Percentiles rank a stretch among this genome's conserved stretches.
Conservation (phyloP, 2,797 vertebrate species). For the Picus viridis region DNA sequence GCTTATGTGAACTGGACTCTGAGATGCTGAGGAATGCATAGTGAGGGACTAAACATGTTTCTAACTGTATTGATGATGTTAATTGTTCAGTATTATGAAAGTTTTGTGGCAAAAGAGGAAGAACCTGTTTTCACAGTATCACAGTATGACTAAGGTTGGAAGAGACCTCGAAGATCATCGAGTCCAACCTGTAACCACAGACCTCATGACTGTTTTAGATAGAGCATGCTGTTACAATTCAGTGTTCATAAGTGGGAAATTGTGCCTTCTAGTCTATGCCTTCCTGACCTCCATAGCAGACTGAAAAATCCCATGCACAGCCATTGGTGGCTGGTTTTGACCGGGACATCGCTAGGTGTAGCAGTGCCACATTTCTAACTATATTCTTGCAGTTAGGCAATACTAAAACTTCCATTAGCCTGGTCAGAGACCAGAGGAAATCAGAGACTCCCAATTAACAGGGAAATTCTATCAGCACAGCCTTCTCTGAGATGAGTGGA, state of each 20-base stretch:
- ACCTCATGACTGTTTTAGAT: background rate
- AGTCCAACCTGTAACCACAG: no score
- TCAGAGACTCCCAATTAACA: background rate
- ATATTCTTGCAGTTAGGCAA: background rate
- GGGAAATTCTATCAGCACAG: background rate
- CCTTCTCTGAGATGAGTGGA: background rate
- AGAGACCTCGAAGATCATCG: no score
- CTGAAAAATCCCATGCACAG: background rate
- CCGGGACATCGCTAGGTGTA: background rate
- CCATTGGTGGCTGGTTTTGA: rapidly evolving
- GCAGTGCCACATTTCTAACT: background rate
- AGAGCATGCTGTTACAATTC: background rate
- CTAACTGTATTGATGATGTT: background rate
- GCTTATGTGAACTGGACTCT: background rate
- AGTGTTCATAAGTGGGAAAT: background rate
- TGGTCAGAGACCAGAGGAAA: background rate
- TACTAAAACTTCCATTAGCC: background rate
- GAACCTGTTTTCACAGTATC: no score
- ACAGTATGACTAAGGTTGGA: no score
- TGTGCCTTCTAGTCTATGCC: background rate
- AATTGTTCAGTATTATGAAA: background rate
- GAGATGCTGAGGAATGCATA: background rate
- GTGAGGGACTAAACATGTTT: background rate
- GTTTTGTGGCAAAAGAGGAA: background rate
- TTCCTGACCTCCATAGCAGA: background rate